Percentiles rank a stretch among this genome's conserved stretches.
These are phyloP conservation scores for Monomorium pharaonis DNA, from an alignment of 1,140 invertebrate genomes.

Conservation along the genomic window DNA sequence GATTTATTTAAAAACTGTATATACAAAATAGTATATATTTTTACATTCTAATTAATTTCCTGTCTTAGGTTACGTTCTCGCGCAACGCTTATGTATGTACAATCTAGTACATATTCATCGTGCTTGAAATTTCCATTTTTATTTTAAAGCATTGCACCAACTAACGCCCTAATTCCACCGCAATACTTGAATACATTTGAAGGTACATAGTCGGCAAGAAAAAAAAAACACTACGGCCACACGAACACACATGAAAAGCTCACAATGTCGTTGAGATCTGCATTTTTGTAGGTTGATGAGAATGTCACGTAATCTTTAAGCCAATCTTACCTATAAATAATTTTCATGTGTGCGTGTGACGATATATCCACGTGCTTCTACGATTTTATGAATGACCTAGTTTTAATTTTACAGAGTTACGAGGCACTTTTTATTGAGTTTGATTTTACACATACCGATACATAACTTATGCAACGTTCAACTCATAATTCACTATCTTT, in stretches of 20 bases:
- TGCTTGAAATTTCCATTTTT: conserved; percentile 23
- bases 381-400: neutral
- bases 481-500: neutral
- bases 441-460: neutral
- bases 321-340: conserved; percentile 7
- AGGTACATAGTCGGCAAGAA: neutral
- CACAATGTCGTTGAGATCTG: conserved; percentile 14
- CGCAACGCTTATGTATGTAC: neutral
- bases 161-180: conserved; percentile 21
- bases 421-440: neutral
- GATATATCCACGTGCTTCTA: neutral
- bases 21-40: neutral
- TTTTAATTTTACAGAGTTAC: conserved; percentile 1
- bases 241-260: neutral
- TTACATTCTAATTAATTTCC: conserved; percentile 23
- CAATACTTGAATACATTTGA: conserved; percentile 35
- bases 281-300: neutral
- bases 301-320: conserved; percentile 14
- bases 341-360: neutral
- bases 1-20: neutral
- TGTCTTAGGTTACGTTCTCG: neutral
- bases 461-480: neutral
- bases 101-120: conserved; percentile 35
- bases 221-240: conserved; percentile 9
- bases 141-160: conserved; percentile 26